Evolutionary conservation across 2,797 vertebrate species (phyloP), one percentile per base, ranked within the genome.

Genomic region (Galagoides demidoff): DNA sequence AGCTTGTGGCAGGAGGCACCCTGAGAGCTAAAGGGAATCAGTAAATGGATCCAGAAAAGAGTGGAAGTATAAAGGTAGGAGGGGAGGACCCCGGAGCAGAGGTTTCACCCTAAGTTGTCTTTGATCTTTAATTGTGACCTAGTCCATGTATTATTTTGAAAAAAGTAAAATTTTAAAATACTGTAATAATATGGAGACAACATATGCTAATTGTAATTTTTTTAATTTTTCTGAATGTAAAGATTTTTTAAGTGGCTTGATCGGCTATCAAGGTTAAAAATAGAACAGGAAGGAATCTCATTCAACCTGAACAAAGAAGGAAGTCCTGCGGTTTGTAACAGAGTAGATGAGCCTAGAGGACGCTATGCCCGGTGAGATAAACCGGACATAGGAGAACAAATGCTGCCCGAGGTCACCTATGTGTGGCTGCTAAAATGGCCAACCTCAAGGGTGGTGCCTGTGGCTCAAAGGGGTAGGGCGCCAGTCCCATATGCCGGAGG

Each of bases 151-250:
- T 74, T 84, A 79, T 63, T 90, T 81, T 79, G 11, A 45, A 43
- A 34, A 63, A 57, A 61, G 34, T 39, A 74, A 25, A 89, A 31
- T 22, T 79, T 71, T 14, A 64, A 93, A 76, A 76, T 37, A 87
- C 49, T 64, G 14, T 23, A 83, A 23, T 52, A 43, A 45, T 87
- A 63, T 55, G 77, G 59, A 90, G 66, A 74, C 64, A 92, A 90
- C 2, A 55, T 63, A 63, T 34, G 27, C 2, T 49, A 83, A 83
- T 70, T 82, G 9, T n/a, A 45, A 68, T 83, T 92, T 92, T 37
- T 14, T 45, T 27, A 31, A 5, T 59, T 92, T 92, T 85, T 93
- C 37, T 78, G 71, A 92, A 57, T 74, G 8, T 74, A 88, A 85
- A 6, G 8, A 39, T 1, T 79, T 79, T 88, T 90, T 45, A 31